A percentile compares a stretch with the other conserved stretches of the same genome.
These are phyloP conservation scores for Manis crassicaudata DNA, from an alignment of 2,797 vertebrate species.

Conservation along the genomic window DNA sequence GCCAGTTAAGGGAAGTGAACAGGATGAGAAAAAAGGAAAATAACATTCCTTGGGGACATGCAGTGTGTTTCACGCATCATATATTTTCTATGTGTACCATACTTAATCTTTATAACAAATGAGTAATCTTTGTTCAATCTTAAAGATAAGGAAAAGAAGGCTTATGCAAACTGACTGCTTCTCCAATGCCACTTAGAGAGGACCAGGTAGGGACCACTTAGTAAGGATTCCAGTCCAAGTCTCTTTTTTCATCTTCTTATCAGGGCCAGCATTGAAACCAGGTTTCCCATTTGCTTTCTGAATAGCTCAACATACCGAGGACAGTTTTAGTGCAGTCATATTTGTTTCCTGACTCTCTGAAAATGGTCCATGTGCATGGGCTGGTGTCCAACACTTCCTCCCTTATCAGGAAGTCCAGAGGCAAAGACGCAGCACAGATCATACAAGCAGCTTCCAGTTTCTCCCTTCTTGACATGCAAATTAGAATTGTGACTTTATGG, in stretches of 20 bases:
- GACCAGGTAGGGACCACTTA: background rate
- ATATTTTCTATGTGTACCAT: background rate
- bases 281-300: background rate
- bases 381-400: background rate
- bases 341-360: background rate
- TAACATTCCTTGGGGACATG: background rate
- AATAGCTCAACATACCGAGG: background rate
- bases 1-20: background rate
- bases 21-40: background rate
- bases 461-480: background rate
- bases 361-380: background rate
- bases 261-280: background rate
- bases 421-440: background rate
- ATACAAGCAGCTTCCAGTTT: background rate
- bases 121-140: background rate
- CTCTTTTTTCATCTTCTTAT: background rate
- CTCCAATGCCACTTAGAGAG: background rate
- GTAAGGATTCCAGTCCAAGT: background rate
- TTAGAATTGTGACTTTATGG: background rate
- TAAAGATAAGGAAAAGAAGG: background rate
- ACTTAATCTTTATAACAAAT: background rate
- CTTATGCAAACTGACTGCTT: background rate
- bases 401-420: background rate
- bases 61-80: background rate
- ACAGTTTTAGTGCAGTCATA: background rate